Base-by-base conservation (phyloP, 1,140 invertebrate genomes). In the Drosophila repletoides region DNA sequence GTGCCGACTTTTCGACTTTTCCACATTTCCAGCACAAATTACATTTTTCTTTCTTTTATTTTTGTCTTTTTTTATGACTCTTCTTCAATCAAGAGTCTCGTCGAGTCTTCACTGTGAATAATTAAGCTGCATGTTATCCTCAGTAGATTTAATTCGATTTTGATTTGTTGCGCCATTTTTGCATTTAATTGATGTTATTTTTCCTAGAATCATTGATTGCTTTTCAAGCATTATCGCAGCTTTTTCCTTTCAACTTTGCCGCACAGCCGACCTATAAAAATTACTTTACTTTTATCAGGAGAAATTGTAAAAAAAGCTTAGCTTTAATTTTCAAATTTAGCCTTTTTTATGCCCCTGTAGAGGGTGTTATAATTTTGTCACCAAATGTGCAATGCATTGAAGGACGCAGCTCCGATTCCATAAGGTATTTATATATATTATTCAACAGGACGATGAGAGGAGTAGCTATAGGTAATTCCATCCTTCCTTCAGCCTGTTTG, bases 101-200 rank as follows among this genome's bases (percentile, higher is more conserved):
- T 48, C 15, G 59, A 43, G 19, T n/a, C 29, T 21, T 34, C 10
- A 64, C 60, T 84, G 80, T 86, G 63, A 38, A 80, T 34, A 86
- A 86, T 86, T 87, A 55, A 86, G 75, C 76, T 43, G 41, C 64
- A 86, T 86, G 80, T 86, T 87, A 86, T 86, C 81, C 66, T 68
- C 29, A 60, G 58, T 43, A 69, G 72, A 76, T 80, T 73, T 80
- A 66, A 86, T 87, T 87, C 64, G 76, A 80, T 76, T 87, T 76
- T 55, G 43, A 86, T 87, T 86, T 38, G 81, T 38, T 87, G 56
- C 76, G 80, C 63, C 81, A 81, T 87, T 84, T 86, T 72, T 58
- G 72, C 76, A 81, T 86, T 80, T 80, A 86, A 84, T 84, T 86
- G 80, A 59, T 72, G 80, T 61, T 70, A 28, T 34, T 49, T 67